These are phyloP conservation scores for Tympanoctomys barrerae DNA, from an alignment of 2,797 vertebrate species.

Conservation along the genomic window DNA sequence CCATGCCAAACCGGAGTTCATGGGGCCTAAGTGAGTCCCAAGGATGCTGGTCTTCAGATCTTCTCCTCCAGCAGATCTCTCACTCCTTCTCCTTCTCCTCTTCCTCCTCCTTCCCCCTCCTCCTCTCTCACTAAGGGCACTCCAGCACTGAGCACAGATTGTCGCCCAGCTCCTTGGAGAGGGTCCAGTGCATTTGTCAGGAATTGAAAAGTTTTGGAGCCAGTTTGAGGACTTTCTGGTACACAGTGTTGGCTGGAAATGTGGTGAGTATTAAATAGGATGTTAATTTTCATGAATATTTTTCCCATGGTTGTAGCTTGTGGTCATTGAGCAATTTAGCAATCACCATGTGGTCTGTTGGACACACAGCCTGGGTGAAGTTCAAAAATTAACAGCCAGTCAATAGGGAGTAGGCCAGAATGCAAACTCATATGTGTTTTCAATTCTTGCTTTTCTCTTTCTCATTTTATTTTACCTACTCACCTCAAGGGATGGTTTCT, in stretches of 20 bases:
- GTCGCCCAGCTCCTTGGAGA: constrained; percentile 79
- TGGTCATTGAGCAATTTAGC: constrained; percentile 86
- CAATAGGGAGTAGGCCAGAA: constrained; percentile 65
- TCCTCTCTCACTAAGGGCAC: not conserved
- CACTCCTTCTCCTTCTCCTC: not conserved
- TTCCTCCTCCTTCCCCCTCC: constrained; percentile 12
- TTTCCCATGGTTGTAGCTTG: constrained; percentile 83
- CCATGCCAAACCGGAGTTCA: not conserved
- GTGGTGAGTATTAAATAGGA: constrained; percentile 77
- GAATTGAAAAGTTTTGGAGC: constrained; percentile 84
- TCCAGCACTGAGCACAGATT: constrained; percentile 77
- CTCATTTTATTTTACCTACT: not conserved
- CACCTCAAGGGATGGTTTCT: not conserved
- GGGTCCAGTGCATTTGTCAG: constrained; percentile 81
- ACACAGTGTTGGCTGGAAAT: constrained; percentile 75
- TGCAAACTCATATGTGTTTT: constrained; percentile 67
- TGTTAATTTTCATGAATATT: constrained; percentile 80
- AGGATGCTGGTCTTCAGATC: constrained; percentile 3
- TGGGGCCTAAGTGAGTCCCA: not conserved
- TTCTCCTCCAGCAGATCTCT: constrained; percentile 31
- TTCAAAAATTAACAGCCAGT: constrained; percentile 83
- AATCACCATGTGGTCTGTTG: constrained; percentile 84
- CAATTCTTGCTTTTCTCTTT: not conserved
- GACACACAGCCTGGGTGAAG: constrained; percentile 74
- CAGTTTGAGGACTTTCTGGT: constrained; percentile 72